Evolutionary conservation across 2,797 vertebrate species (phyloP).

Genomic region (Sphenodon punctatus): DNA sequence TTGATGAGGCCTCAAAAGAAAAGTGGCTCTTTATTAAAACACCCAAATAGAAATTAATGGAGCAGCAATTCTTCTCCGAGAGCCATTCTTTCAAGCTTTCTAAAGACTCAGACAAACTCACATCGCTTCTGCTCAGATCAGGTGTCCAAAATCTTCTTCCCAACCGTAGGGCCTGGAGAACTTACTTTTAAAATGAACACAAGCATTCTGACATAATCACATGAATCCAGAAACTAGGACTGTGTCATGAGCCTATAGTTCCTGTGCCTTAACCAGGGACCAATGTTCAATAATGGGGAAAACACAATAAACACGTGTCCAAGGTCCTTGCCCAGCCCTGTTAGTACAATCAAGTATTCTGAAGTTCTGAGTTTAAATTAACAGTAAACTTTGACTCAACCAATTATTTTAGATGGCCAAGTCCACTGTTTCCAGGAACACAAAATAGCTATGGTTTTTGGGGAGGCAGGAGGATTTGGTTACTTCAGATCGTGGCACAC

Average conservation of each 20-base stretch:
- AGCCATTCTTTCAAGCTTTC: neutral
- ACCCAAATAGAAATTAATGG: neutral
- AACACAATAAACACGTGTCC: too few species aligned
- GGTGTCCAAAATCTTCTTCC: neutral
- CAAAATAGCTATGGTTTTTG: neutral
- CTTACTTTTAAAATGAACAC: neutral
- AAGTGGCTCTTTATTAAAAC: neutral
- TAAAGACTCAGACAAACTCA: neutral
- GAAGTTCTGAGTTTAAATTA: too few species aligned
- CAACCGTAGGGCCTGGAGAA: rapidly evolving
- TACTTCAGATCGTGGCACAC: neutral
- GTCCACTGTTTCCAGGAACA: neutral
- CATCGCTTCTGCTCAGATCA: neutral
- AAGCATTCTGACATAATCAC: neutral
- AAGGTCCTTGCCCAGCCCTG: too few species aligned
- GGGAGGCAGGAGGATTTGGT: rapidly evolving
- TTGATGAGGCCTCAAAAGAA: neutral
- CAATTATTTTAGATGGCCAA: neutral
- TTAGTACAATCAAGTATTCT: too few species aligned
- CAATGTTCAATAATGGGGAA: too few species aligned
- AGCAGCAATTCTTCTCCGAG: neutral
- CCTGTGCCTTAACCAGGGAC: too few species aligned
- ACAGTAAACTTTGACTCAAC: neutral
- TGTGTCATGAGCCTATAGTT: too few species aligned
- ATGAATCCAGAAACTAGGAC: neutral